Evolutionary conservation across 1,140 invertebrate genomes (phyloP).

Genomic region (Bombus cullumanus): DNA sequence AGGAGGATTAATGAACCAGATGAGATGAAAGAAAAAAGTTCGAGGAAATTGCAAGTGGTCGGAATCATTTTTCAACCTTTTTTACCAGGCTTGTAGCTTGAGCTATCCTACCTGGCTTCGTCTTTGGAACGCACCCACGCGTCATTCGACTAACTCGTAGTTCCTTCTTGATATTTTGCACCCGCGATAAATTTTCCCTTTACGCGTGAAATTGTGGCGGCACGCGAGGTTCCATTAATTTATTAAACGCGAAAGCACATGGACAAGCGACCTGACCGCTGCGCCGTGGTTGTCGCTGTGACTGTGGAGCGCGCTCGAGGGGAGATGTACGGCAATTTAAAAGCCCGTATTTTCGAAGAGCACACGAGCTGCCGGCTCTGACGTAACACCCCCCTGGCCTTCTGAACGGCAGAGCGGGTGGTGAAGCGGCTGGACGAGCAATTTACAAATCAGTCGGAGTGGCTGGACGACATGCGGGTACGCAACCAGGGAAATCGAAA

Average conservation of each 20-base stretch:
- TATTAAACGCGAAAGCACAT: conserved; percentile 10
- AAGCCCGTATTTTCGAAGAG: conserved; percentile 59
- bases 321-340: conserved; percentile 43
- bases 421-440: conserved; percentile 41
- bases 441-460: conserved; percentile 63
- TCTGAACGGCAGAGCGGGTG: not conserved
- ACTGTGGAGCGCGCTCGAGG: not conserved
- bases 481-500: conserved; percentile 65
- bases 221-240: not conserved
- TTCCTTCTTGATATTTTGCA: not conserved
- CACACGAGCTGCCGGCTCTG: conserved; percentile 45
- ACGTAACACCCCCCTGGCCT: not conserved
- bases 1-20: too few species aligned
- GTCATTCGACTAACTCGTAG: not conserved
- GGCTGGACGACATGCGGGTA: conserved; percentile 68
- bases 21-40: too few species aligned
- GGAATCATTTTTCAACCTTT: too few species aligned
- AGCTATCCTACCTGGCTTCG: too few species aligned
- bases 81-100: too few species aligned
- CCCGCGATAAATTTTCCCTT: not conserved
- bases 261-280: not conserved
- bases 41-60: too few species aligned
- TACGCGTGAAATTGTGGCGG: not conserved
- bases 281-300: too few species aligned
- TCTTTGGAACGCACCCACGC: not conserved